Evolutionary conservation across 2,888 invertebrate species (phyloP).

Genomic region (Quadroppia sp.): DNA sequence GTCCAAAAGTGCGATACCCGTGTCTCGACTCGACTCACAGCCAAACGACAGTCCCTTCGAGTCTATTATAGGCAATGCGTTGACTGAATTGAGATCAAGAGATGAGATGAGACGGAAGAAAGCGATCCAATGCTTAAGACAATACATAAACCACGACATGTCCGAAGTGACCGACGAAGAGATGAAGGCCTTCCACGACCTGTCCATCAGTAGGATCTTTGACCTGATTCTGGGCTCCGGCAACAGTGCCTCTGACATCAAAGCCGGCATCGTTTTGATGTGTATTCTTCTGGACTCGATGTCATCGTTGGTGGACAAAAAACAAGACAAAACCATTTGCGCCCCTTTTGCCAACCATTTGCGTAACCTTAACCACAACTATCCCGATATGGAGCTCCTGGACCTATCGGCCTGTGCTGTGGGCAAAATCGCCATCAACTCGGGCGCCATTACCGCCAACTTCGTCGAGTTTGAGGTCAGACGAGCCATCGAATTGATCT

Average conservation of each 20-base stretch:
- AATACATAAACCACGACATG: constrained; percentile 71
- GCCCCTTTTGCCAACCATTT: constrained; percentile 89
- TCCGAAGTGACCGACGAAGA: constrained; percentile 86
- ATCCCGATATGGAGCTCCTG: constrained; percentile 84
- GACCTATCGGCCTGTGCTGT: constrained; percentile 93
- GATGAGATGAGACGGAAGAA: constrained; percentile 77
- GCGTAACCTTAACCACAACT: constrained; percentile 70
- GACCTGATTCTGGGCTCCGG: constrained; percentile 85
- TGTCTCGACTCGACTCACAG: neutral
- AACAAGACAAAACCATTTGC: constrained; percentile 69
- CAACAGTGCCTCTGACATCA: constrained; percentile 80
- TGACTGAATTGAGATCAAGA: constrained; percentile 27
- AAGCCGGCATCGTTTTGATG: constrained; percentile 91
- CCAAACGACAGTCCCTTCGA: neutral
- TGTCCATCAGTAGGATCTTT: constrained; percentile 90
- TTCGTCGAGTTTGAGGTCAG: constrained; percentile 98
- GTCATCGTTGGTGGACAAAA: constrained; percentile 78
- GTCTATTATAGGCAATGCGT: constrained; percentile 12
- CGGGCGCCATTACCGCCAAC: constrained; percentile 86
- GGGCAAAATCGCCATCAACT: constrained; percentile 75
- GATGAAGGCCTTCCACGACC: constrained; percentile 82
- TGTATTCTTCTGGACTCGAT: constrained; percentile 68
- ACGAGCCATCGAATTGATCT: constrained; percentile 90
- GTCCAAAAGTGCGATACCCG: constrained; percentile 14
- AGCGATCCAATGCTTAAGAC: constrained; percentile 80